Evolutionary conservation across 2,797 vertebrate genomes (phyloP).

Genomic region (Poeciliopsis infans): DNA sequence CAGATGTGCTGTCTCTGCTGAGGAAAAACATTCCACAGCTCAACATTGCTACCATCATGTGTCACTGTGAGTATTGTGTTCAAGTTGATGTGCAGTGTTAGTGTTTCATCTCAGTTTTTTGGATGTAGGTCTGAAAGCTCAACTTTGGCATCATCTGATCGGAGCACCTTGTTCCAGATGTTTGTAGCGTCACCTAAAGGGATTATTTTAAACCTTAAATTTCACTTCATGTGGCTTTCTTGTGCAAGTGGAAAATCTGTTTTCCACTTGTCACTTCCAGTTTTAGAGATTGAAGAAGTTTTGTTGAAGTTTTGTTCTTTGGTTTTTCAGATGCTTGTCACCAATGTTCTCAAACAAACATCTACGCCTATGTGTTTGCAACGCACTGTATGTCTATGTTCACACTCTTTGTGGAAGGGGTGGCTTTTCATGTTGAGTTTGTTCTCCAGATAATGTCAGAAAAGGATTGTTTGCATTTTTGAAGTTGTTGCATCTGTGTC

Average conservation of each 20-base stretch:
- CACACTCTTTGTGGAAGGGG: not conserved
- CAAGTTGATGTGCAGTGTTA: not conserved
- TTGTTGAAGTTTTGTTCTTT: not conserved
- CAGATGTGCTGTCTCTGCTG: not conserved
- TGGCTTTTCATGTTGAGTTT: not conserved
- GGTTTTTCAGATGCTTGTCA: not conserved
- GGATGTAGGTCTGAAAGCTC: not conserved
- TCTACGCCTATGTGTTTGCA: not conserved
- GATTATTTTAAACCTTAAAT: not conserved
- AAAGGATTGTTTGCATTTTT: not conserved
- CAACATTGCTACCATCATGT: not conserved
- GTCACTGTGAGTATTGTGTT: not conserved
- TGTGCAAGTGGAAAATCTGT: not conserved
- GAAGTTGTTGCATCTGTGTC: not conserved
- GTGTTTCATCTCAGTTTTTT: not conserved
- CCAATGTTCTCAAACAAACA: not conserved
- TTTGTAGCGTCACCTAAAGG: not conserved
- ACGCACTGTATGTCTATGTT: not conserved
- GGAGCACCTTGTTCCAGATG: not conserved
- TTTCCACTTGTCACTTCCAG: not conserved
- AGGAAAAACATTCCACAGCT: not conserved
- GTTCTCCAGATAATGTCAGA: not conserved
- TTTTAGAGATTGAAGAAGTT: not conserved
- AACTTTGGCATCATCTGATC: not conserved
- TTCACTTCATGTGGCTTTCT: not conserved